Evolutionary conservation across 1,140 invertebrate genomes (phyloP).

Genomic region (Eurosta solidaginis): DNA sequence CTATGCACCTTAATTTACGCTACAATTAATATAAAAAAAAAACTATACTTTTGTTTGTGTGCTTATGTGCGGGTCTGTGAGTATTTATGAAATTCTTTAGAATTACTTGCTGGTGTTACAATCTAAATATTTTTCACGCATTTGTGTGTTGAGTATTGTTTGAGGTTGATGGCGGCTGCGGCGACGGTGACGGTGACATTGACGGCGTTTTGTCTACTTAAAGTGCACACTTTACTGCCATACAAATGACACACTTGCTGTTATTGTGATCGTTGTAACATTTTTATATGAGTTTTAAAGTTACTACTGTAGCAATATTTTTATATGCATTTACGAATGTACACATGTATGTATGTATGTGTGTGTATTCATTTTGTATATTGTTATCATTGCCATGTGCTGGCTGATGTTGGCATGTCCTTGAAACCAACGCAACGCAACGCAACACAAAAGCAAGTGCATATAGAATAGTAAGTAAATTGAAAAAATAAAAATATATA

Average conservation of each 20-base stretch:
- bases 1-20: background rate
- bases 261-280: background rate
- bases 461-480: background rate
- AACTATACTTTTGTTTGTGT: background rate
- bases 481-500: background rate
- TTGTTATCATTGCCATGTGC: background rate
- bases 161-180: constrained; percentile 19
- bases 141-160: constrained; percentile 11
- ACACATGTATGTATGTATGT: background rate
- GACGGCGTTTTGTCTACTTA: constrained; percentile 15
- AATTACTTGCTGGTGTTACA: constrained; percentile 7
- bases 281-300: background rate
- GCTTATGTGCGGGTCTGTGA: background rate
- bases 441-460: constrained; percentile 4
- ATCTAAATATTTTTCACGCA: constrained; percentile 24
- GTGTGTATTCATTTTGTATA: background rate
- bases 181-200: no score
- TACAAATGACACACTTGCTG: background rate
- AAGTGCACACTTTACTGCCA: constrained; percentile 20
- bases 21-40: background rate
- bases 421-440: background rate
- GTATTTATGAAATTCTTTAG: background rate
- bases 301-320: background rate
- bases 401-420: background rate
- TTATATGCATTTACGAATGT: background rate